Percentiles rank a stretch among this genome's conserved stretches.
Evolutionary conservation across 2,888 invertebrate genomes (phyloP).

Genomic region (Bombylius major): DNA sequence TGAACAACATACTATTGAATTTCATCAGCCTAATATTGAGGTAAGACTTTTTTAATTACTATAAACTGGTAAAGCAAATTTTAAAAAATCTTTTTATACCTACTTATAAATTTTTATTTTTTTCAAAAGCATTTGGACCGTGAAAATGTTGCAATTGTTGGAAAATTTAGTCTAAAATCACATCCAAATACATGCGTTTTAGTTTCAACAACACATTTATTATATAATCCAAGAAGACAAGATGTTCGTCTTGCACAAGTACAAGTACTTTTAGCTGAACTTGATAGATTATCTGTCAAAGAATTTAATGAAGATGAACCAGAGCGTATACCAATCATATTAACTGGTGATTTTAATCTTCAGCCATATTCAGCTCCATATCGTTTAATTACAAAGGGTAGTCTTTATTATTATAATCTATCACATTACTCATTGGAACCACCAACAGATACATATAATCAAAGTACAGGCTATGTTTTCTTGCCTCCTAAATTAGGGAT

Average conservation of each 20-base stretch:
- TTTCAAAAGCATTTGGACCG: constrained; percentile 50
- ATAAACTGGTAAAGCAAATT: neutral
- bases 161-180: constrained; percentile 50
- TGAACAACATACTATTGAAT: constrained; percentile 58
- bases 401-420: constrained; percentile 38
- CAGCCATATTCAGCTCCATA: constrained; percentile 60
- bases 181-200: constrained; percentile 45
- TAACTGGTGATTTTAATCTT: constrained; percentile 91
- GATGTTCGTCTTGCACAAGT: constrained; percentile 86
- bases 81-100: neutral
- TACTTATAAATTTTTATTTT: neutral
- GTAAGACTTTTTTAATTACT: constrained; percentile 5
- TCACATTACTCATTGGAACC: constrained; percentile 19
- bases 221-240: constrained; percentile 80
- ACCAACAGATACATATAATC: constrained; percentile 2
- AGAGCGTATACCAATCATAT: constrained; percentile 53
- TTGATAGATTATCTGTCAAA: constrained; percentile 61
- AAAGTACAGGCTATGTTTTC: constrained; percentile 9
- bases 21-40: constrained; percentile 35
- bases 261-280: constrained; percentile 68
- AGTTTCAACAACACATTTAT: constrained; percentile 85
- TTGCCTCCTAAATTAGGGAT: constrained; percentile 37
- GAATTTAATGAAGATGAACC: constrained; percentile 21
- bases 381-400: constrained; percentile 51
- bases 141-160: constrained; percentile 77